These are phyloP conservation scores for Lepidocolaptes lacrymiger DNA, from an alignment of 2,797 vertebrate genomes.

Conservation along the genomic window DNA sequence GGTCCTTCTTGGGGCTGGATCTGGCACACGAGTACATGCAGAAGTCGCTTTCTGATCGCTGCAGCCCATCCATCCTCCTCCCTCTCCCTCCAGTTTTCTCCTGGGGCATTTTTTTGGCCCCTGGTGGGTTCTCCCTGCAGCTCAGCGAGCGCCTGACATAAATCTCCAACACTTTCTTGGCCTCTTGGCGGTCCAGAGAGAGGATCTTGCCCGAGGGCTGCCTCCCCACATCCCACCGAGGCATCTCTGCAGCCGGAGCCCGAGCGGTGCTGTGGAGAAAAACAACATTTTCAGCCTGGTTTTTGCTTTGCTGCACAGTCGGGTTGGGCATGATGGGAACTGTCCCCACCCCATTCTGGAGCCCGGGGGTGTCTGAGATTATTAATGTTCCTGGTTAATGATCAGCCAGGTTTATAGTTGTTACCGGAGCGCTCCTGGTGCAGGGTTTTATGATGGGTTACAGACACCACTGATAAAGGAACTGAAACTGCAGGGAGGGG, in stretches of 20 bases:
- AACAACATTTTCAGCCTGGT: not conserved
- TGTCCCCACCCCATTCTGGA: not conserved
- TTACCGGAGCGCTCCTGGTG: not conserved
- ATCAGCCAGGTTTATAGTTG: not conserved
- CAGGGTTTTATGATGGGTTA: not conserved
- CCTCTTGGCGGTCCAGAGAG: conserved; percentile 79
- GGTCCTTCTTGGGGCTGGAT: not conserved
- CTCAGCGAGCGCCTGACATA: conserved; percentile 81
- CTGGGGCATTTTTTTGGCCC: conserved; percentile 54
- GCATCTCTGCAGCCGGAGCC: not conserved
- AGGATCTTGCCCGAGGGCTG: conserved; percentile 66
- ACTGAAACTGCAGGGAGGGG: not conserved
- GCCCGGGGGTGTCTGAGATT: not conserved
- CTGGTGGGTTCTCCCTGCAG: not conserved
- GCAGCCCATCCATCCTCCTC: not conserved
- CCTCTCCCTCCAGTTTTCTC: conserved; percentile 14
- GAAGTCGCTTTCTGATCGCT: conserved; percentile 78
- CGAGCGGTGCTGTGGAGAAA: not conserved
- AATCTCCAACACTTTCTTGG: conserved; percentile 81
- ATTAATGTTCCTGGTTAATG: not conserved
- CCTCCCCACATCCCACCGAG: not conserved
- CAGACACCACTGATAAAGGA: not conserved
- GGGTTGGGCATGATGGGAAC: not conserved
- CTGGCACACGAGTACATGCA: not conserved
- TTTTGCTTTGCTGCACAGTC: accelerated